phyloP scores from a whole-genome alignment of 1,140 invertebrate genomes.

The Anoplolepis gracilipes region DNA sequence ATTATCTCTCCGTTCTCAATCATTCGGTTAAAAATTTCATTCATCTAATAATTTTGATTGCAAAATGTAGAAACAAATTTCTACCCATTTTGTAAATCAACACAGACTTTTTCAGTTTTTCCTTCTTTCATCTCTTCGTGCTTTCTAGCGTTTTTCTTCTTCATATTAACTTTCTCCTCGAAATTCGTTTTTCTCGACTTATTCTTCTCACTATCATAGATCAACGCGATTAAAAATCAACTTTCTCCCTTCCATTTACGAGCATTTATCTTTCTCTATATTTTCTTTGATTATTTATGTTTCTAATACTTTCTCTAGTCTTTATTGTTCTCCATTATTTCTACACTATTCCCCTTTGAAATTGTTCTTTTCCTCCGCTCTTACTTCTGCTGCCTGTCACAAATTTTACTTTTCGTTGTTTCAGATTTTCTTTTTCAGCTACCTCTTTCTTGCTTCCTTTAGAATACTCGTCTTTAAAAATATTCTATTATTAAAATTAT shows the following conservation, averaged over 20 bases:
- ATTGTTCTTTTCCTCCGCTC: background rate
- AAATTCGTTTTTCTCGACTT: background rate
- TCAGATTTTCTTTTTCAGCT: background rate
- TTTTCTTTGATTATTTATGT: constrained; percentile 23
- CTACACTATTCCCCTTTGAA: constrained; percentile 12
- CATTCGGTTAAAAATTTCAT: background rate
- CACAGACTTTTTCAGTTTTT: background rate
- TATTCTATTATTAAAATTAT: background rate
- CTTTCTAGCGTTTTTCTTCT: constrained; percentile 23
- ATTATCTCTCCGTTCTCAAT: constrained; percentile 25
- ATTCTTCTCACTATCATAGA: constrained; percentile 5
- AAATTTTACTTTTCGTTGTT: background rate
- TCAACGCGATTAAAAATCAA: background rate
- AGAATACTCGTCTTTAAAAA: background rate
- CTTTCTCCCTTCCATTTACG: constrained; percentile 18
- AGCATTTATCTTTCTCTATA: background rate
- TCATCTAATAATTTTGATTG: background rate
- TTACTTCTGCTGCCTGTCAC: background rate
- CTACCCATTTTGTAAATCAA: background rate
- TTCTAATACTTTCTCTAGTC: constrained; percentile 26
- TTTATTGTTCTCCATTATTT: constrained; percentile 16
- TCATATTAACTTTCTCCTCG: constrained; percentile 10
- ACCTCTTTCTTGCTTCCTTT: background rate
- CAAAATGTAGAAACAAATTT: background rate
- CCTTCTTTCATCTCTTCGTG: background rate